Percentiles rank a stretch among this genome's conserved stretches.
These are phyloP conservation scores for Thera britannica DNA, from an alignment of 2,888 invertebrate species.

Conservation along the genomic window DNA sequence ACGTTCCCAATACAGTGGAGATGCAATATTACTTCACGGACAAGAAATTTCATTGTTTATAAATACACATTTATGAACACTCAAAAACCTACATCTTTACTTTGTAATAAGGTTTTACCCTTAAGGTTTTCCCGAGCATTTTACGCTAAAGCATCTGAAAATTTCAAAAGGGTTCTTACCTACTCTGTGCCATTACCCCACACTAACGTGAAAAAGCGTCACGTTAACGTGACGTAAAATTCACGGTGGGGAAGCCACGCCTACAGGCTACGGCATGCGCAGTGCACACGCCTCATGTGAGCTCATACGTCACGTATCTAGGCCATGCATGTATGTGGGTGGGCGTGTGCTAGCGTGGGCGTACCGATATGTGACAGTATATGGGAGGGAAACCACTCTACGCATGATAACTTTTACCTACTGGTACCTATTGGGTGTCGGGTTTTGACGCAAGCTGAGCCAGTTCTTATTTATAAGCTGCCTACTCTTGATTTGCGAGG, in stretches of 20 bases:
- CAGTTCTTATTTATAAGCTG: neutral
- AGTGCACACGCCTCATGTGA: constrained; percentile 69
- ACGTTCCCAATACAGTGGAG: too few species aligned
- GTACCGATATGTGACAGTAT: constrained; percentile 61
- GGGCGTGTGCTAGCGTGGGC: constrained; percentile 71
- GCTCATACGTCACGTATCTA: constrained; percentile 65
- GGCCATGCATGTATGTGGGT: constrained; percentile 55
- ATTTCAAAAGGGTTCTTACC: constrained; percentile 5
- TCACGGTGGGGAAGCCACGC: constrained; percentile 68
- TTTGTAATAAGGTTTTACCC: neutral
- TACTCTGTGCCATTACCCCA: constrained; percentile 23
- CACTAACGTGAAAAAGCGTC: constrained; percentile 72
- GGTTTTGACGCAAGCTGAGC: constrained; percentile 1
- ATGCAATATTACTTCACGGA: too few species aligned
- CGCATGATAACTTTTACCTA: constrained; percentile 32
- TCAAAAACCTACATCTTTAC: neutral
- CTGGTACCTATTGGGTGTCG: constrained; percentile 25
- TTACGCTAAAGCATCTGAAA: neutral
- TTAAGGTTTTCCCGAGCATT: neutral
- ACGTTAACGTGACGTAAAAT: constrained; percentile 57
- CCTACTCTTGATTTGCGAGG: neutral
- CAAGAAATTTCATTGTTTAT: neutral
- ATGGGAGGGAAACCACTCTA: constrained; percentile 46
- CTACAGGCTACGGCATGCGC: constrained; percentile 74
- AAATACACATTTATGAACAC: neutral